Evolutionary conservation across 2,797 vertebrate species (phyloP).

Genomic region (Melanotaenia pygmaea): DNA sequence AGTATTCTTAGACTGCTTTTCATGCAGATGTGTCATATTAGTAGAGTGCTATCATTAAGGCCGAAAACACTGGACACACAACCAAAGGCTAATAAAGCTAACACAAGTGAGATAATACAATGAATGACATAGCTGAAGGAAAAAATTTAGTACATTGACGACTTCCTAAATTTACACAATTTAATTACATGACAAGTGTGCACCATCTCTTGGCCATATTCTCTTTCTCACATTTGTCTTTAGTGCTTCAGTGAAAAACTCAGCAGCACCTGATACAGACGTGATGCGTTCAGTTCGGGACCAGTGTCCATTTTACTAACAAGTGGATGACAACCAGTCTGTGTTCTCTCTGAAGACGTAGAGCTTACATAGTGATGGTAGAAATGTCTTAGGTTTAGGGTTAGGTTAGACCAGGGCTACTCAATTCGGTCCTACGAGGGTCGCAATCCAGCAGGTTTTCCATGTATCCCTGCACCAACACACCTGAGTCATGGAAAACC

Average conservation of each 20-base stretch:
- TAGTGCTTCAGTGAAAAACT: background rate
- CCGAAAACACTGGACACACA: background rate
- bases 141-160: background rate
- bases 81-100: slow-evolving; percentile 8
- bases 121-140: background rate
- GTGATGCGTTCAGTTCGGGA: background rate
- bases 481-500: too few species aligned
- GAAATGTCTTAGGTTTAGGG: too few species aligned
- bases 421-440: too few species aligned
- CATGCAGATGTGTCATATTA: background rate
- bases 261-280: background rate
- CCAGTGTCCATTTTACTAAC: background rate
- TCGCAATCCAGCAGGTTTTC: too few species aligned
- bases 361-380: too few species aligned
- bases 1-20: slow-evolving; percentile 74
- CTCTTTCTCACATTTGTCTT: too few species aligned
- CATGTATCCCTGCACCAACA: too few species aligned
- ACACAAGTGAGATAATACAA: slow-evolving; percentile 16
- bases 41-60: background rate
- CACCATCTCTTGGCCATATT: background rate
- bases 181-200: background rate
- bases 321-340: background rate
- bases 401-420: too few species aligned
- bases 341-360: too few species aligned
- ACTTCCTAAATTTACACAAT: background rate